Base-by-base conservation (phyloP, 92 coral and sea anemone genomes). In the Epizoanthus illoricatus region DNA sequence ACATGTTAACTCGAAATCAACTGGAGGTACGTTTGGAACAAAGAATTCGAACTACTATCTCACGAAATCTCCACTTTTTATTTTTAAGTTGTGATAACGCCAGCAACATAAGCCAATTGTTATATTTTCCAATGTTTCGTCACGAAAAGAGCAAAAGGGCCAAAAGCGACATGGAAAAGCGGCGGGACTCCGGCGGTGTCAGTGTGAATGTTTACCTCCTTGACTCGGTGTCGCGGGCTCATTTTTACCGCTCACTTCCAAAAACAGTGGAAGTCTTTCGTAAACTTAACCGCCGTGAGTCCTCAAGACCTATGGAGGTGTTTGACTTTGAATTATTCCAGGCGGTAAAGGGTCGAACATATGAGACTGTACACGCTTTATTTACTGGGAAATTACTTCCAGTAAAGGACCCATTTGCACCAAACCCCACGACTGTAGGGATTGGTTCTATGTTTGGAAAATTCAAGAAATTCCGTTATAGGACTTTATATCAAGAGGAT, bases 191-290 rank as follows among this genome's bases (percentile, higher is more conserved):
- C 17, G 78, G 49, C 42, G 68, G 49, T 24, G 80, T 83, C 10
- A 83, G 23, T 61, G 71, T 83, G 41, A 83, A 83, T 71, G 47
- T 83, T 15, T 28, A 70, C 11, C 43, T 83, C 10, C 62, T 83
- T 7, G 86, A 83, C 42, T 83, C 86, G 0, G 66, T 83, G 4
- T 83, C 86, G 7, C 62, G 86, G 17, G 80, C 86, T 28, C 86
- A 83, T 65, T 83, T 83, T 60, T 83, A 83, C 71, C 86, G 86
- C 33, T 83, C 86, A 6, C 75, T 83, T 24, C 86, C 86, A 33
- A 59, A 83, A 39, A 83, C 86, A 5, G 80, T 83, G 5, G 78
- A 72, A 2, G 63, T 18, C 64, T 72, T 83, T 18, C 80, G 65
- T 41, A 59, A 56, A 19, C 49, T 47, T 19, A 72, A 28, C 1